These are phyloP conservation scores for Ptiloglossa arizonensis DNA, from an alignment of 1,140 invertebrate genomes.

Conservation along the genomic window DNA sequence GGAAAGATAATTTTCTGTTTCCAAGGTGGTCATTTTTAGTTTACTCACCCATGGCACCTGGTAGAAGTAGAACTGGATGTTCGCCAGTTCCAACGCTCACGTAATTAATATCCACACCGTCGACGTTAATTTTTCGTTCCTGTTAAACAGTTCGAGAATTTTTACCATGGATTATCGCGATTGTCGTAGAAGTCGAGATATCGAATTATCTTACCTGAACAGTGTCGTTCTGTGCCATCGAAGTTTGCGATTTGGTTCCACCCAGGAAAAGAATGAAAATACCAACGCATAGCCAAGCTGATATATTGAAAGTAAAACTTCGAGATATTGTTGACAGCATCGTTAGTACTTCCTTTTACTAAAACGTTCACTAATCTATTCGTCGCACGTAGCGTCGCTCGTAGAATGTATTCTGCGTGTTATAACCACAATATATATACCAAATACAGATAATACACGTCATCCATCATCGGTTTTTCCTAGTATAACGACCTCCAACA, in stretches of 20 bases:
- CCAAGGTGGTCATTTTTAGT: not conserved
- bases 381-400: no score
- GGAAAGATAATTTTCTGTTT: no score
- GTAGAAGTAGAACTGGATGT: constrained; percentile 87
- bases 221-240: no score
- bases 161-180: no score
- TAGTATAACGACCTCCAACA: no score
- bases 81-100: constrained; percentile 87
- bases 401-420: no score
- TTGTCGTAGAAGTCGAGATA: not conserved
- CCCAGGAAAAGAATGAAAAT: not conserved
- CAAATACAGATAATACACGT: no score
- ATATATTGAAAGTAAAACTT: not conserved
- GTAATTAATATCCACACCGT: constrained; percentile 86
- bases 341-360: no score
- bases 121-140: constrained; percentile 84
- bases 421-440: no score
- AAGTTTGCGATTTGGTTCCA: not conserved
- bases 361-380: no score
- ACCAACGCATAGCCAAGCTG: not conserved
- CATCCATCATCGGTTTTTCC: no score
- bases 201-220: not conserved
- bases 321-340: not conserved
- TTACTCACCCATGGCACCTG: constrained; percentile 87
- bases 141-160: constrained; percentile 39